Percentiles rank a stretch among this genome's conserved stretches.
phyloP scores from a whole-genome alignment of 2,797 vertebrate species.

The Takifugu rubripes region DNA sequence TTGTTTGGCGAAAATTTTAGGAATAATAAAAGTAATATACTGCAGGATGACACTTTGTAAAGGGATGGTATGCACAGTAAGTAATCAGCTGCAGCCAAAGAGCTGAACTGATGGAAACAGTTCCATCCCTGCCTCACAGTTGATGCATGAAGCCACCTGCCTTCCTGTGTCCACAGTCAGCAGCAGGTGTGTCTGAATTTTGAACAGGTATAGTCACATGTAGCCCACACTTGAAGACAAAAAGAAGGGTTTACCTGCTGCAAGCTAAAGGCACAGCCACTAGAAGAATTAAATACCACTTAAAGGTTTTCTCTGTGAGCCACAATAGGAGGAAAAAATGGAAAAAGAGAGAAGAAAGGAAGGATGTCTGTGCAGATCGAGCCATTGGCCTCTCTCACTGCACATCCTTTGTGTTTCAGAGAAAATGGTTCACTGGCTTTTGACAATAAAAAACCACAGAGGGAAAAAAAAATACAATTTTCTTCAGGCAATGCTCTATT shows the following conservation, averaged over 20 bases:
- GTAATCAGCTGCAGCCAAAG: not conserved
- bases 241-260: slow-evolving; percentile 16
- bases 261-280: slow-evolving; percentile 28
- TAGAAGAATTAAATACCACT: slow-evolving; percentile 58
- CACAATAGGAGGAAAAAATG: slow-evolving; percentile 49
- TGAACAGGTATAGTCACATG: slow-evolving; percentile 4
- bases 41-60: not conserved
- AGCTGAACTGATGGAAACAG: not conserved
- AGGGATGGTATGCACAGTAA: not conserved
- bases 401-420: slow-evolving; percentile 70
- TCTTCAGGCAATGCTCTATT: slow-evolving; percentile 58
- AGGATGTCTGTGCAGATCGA: slow-evolving; percentile 59
- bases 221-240: slow-evolving; percentile 6
- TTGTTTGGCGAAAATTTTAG: no score
- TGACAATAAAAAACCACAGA: slow-evolving; percentile 71
- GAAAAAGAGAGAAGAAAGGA: slow-evolving; percentile 53
- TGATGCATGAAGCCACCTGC: no score
- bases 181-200: no score
- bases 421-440: slow-evolving; percentile 74
- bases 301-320: slow-evolving; percentile 51
- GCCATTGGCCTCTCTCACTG: slow-evolving; percentile 65
- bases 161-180: no score
- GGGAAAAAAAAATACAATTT: slow-evolving; percentile 55
- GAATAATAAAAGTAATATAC: no score
- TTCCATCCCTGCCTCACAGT: not conserved